Evolutionary conservation across 2,888 invertebrate genomes (phyloP), one percentile per base, ranked within the genome.

Genomic region (Microctonus hyperodae): DNA sequence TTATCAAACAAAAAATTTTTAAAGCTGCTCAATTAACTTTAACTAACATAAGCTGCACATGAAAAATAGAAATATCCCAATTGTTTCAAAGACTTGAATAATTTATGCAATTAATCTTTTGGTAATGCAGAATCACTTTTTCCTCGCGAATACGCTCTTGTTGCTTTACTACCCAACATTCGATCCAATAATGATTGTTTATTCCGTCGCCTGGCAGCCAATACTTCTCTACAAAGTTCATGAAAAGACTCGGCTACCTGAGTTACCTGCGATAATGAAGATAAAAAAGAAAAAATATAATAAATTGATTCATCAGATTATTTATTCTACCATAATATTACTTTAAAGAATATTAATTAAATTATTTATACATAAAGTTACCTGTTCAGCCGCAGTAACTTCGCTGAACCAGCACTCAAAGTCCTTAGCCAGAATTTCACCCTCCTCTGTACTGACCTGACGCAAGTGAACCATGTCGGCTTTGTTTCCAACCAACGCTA

Each of bases 121-220:
- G 94, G 94, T 73, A 95, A 85, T 33, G 94, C 93, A 79, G 93
- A 94, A 80, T 95, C 95, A 84, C 95, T 95, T 83, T 95, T 95
- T 56, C 95, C 95, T 67, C 95, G 87, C 16, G 91, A 92, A 83
- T 95, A 95, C 57, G 92, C 90, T 71, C 90, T 86, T 0, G 89
- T 88, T 2, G 89, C 87, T 82, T 90, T 91, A 25, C 91, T 89
- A 35, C 95, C 94, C 56, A 95, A 86, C 92, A 95, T 94, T 68
- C 95, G 86, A 65, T 83, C 83, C 64, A 87, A 76, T 2, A 95
- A 81, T 59, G 94, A 94, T 80, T 94, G 94, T 81, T 95, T 96
- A 74, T 93, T 93, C 80, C 94, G 89, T 74, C 94, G 88, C 75
- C 95, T 87, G 10, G 91, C 90, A 22, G 91, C 88, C 68, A 95